phyloP scores from a whole-genome alignment of 2,113 vertebrate species.

The Carettochelys insculpta region DNA sequence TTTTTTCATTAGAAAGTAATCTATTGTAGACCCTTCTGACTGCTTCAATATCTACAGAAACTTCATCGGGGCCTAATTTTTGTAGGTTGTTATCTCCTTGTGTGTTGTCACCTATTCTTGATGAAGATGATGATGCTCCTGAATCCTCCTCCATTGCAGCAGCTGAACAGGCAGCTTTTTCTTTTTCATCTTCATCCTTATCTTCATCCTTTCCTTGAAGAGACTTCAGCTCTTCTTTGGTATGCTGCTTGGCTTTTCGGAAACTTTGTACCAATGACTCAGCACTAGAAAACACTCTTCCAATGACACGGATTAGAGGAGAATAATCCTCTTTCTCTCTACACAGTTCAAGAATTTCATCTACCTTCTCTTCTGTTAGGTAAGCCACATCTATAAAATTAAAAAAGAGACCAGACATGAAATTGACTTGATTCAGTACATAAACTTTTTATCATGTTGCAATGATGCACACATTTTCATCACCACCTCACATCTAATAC shows the following conservation, averaged over 20 bases:
- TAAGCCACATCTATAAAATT: constrained; percentile 87
- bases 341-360: constrained; percentile 90
- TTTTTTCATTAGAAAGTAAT: constrained; percentile 90
- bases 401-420: background rate
- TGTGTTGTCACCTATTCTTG: constrained; percentile 80
- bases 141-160: constrained; percentile 90
- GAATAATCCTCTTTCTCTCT: constrained; percentile 91
- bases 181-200: constrained; percentile 98
- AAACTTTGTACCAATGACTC: constrained; percentile 94
- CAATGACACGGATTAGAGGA: constrained; percentile 90
- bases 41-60: constrained; percentile 90
- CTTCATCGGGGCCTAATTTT: constrained; percentile 81
- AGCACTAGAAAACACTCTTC: constrained; percentile 92
- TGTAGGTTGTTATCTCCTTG: constrained; percentile 80
- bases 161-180: constrained; percentile 87
- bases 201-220: constrained; percentile 97
- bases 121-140: constrained; percentile 77
- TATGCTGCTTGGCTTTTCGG: constrained; percentile 84
- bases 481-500: background rate
- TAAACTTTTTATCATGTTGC: background rate
- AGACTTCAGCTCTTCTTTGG: constrained; percentile 90
- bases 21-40: constrained; percentile 91
- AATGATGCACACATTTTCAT: background rate
- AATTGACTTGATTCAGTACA: background rate
- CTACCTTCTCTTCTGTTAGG: constrained; percentile 91